A percentile compares a stretch with the other conserved stretches of the same genome.
Conservation (phyloP, 2,113 vertebrate species). For the Pelecanus crispus region DNA sequence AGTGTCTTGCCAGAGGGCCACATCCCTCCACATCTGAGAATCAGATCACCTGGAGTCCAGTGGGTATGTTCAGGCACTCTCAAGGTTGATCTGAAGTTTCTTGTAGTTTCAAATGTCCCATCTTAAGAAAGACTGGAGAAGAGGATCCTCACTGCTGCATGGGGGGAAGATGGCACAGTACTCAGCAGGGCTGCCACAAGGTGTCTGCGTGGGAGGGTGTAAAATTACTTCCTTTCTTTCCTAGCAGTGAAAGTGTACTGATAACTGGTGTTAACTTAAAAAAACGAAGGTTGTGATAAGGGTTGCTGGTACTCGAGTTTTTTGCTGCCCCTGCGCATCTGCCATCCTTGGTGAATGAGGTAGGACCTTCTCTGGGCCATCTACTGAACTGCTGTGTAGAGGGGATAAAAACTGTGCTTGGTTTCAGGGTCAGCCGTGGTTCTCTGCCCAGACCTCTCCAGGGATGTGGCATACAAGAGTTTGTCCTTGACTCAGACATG, state of each 20-base stretch:
- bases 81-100: background rate
- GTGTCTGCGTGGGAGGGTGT: background rate
- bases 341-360: background rate
- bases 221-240: background rate
- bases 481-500: fast-evolving
- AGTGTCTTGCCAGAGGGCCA: background rate
- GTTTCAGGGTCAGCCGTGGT: background rate
- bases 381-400: background rate
- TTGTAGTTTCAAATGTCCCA: background rate
- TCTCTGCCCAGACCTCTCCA: background rate
- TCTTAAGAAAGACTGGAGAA: background rate
- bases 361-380: background rate
- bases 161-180: background rate
- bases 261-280: background rate
- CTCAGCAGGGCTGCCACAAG: background rate
- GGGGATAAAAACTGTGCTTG: background rate
- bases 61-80: background rate
- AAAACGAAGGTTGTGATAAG: fast-evolving
- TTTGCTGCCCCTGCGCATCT: background rate
- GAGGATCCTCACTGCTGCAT: background rate
- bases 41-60: fast-evolving
- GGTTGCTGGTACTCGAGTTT: background rate
- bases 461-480: background rate
- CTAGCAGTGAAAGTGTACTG: background rate
- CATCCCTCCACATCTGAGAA: background rate